Percentiles rank a stretch among this genome's conserved stretches.
Conservation (phyloP, 2,888 invertebrate genomes). For the Oligia strigilis region DNA sequence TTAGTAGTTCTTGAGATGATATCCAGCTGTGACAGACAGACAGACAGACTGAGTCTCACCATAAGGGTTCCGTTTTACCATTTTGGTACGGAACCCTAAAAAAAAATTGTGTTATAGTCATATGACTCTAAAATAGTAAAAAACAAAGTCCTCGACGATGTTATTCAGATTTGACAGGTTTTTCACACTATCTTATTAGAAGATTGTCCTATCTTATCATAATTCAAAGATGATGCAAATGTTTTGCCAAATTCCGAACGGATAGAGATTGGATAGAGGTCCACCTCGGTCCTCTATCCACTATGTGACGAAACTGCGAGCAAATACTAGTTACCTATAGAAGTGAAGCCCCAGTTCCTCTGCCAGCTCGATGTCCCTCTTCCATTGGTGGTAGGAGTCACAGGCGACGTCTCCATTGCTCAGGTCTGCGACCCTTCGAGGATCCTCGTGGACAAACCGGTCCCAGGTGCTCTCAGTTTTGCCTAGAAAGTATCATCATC, state of each 20-base stretch:
- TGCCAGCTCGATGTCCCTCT: conserved; percentile 60
- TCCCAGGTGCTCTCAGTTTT: conserved; percentile 60
- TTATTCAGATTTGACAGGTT: background rate
- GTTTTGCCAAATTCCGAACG: background rate
- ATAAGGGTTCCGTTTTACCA: too few relatives aligned
- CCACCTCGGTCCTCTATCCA: background rate
- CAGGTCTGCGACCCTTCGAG: background rate
- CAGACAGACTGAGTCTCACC: too few relatives aligned
- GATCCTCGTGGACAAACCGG: conserved; percentile 41
- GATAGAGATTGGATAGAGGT: too few relatives aligned
- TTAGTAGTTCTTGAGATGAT: too few relatives aligned
- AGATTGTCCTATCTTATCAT: background rate
- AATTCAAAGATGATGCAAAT: background rate
- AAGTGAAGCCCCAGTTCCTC: conserved; percentile 49
- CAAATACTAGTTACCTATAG: conserved; percentile 29
- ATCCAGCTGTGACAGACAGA: too few relatives aligned
- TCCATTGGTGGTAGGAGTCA: conserved; percentile 91
- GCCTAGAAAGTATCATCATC: conserved; percentile 31
- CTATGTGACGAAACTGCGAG: background rate
- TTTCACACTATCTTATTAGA: background rate
- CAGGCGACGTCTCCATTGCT: conserved; percentile 86
- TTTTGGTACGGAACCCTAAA: too few relatives aligned
- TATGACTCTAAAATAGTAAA: background rate
- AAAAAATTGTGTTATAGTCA: too few relatives aligned
- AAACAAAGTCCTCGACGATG: background rate